Percentiles rank a stretch among this genome's conserved stretches.
Evolutionary conservation across 2,113 vertebrate species (phyloP).

Genomic region (Bubo blakistoni): DNA sequence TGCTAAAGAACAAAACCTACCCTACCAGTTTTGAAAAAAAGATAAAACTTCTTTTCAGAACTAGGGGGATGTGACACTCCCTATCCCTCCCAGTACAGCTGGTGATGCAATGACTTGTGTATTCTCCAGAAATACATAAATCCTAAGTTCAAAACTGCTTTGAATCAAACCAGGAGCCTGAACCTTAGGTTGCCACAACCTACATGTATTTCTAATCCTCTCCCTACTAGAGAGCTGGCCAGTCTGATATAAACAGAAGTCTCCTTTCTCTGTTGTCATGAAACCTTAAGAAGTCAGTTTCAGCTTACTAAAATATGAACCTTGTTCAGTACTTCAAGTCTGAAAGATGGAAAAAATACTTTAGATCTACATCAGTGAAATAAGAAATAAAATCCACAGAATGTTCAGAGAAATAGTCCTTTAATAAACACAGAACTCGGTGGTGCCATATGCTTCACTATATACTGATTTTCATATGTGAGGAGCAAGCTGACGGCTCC

Average conservation of each 20-base stretch:
- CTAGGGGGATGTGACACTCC: not conserved
- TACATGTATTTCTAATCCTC: not conserved
- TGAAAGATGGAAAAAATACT: not conserved
- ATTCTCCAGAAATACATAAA: not conserved
- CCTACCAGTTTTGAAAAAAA: not conserved
- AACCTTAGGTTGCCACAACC: not conserved
- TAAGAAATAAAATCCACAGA: slow-evolving; percentile 4
- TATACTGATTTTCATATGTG: not conserved
- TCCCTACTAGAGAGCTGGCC: not conserved
- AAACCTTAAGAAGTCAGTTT: not conserved
- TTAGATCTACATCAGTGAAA: not conserved
- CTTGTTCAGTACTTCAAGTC: not conserved
- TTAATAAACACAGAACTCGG: not conserved
- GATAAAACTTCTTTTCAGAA: not conserved
- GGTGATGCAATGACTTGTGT: not conserved
- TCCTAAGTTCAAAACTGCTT: not conserved
- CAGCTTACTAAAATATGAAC: not conserved
- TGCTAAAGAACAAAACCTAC: not conserved
- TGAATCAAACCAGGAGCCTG: not conserved
- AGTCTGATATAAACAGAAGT: not conserved
- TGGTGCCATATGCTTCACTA: slow-evolving; percentile 9
- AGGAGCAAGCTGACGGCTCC: not conserved
- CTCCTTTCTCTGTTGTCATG: not conserved
- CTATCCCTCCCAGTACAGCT: not conserved
- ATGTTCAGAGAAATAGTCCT: not conserved